Percentiles rank a stretch among this genome's conserved stretches.
Conservation (phyloP, 2,888 invertebrate species). For the Ophion slaviceki region DNA sequence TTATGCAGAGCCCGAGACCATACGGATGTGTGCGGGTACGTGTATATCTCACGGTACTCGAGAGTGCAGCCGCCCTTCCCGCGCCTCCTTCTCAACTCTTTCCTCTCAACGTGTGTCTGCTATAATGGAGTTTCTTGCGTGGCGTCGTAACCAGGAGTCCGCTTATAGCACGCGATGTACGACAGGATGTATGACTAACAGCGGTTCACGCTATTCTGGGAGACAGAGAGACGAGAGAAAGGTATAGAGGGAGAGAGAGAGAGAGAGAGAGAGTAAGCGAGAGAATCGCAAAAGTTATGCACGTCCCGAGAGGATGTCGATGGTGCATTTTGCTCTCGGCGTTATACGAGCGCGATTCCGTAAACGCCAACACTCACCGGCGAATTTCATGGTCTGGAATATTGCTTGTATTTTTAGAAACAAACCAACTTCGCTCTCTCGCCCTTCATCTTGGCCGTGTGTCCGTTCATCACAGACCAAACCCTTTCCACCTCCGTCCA, state of each 20-base stretch:
- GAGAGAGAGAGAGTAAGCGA: slow-evolving; percentile 21
- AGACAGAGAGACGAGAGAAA: slow-evolving; percentile 73
- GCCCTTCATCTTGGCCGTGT: not conserved
- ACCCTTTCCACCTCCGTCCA: slow-evolving; percentile 8
- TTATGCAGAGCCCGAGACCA: slow-evolving; percentile 24
- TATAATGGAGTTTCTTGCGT: slow-evolving; percentile 74
- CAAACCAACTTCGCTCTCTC: not conserved
- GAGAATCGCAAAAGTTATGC: slow-evolving; percentile 44
- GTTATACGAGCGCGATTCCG: slow-evolving; percentile 61
- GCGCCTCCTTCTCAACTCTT: slow-evolving; percentile 47
- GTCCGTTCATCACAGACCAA: not conserved
- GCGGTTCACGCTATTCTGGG: slow-evolving; percentile 79
- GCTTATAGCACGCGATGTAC: slow-evolving; percentile 79
- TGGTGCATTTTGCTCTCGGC: slow-evolving; percentile 51
- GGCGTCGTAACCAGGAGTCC: slow-evolving; percentile 73
- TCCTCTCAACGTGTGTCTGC: slow-evolving; percentile 73
- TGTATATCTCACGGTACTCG: slow-evolving; percentile 43
- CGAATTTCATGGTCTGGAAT: slow-evolving; percentile 55
- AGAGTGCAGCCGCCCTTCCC: not conserved
- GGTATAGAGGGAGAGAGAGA: slow-evolving; percentile 49
- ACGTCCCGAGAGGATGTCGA: slow-evolving; percentile 65
- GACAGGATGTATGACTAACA: slow-evolving; percentile 82
- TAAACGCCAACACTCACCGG: slow-evolving; percentile 54
- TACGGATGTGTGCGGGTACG: slow-evolving; percentile 25
- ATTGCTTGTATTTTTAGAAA: slow-evolving; percentile 55